phyloP scores from a whole-genome alignment of 2,113 vertebrate genomes.

The Pelvicachromis taeniatus region DNA sequence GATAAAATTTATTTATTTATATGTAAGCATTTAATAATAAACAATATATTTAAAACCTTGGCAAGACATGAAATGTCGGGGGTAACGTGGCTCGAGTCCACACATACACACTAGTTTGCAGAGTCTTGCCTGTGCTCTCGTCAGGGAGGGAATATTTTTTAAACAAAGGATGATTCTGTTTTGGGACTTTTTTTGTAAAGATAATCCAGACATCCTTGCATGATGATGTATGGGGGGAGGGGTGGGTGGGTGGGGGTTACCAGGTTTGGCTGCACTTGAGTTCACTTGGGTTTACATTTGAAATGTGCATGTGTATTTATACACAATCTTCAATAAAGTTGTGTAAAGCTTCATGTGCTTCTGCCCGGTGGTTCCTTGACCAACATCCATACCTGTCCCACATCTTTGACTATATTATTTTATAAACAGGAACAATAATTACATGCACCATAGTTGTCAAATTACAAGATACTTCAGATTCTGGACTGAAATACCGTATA shows the following conservation, averaged over 20 bases:
- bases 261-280: slow-evolving; percentile 97
- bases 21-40: slow-evolving; percentile 88
- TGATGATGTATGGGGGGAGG: slow-evolving; percentile 67
- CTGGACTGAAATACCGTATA: neutral
- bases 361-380: neutral
- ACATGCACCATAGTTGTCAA: neutral
- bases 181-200: slow-evolving; percentile 55
- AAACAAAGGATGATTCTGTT: slow-evolving; percentile 48
- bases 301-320: slow-evolving; percentile 99
- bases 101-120: slow-evolving; percentile 64
- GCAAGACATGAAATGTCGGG: slow-evolving; percentile 77
- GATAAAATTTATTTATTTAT: slow-evolving; percentile 99
- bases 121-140: slow-evolving; percentile 84
- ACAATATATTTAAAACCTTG: slow-evolving; percentile 85
- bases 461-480: neutral
- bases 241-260: slow-evolving; percentile 71
- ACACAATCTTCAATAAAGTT: slow-evolving; percentile 99
- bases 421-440: neutral
- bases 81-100: slow-evolving; percentile 77
- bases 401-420: neutral
- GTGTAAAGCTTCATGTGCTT: slow-evolving; percentile 85
- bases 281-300: slow-evolving; percentile 99
- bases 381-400: rapidly evolving
- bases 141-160: slow-evolving; percentile 85
- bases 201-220: slow-evolving; percentile 85